These are phyloP conservation scores for Rhinoraja longicauda DNA, from an alignment of 2,797 vertebrate genomes.

Conservation along the genomic window DNA sequence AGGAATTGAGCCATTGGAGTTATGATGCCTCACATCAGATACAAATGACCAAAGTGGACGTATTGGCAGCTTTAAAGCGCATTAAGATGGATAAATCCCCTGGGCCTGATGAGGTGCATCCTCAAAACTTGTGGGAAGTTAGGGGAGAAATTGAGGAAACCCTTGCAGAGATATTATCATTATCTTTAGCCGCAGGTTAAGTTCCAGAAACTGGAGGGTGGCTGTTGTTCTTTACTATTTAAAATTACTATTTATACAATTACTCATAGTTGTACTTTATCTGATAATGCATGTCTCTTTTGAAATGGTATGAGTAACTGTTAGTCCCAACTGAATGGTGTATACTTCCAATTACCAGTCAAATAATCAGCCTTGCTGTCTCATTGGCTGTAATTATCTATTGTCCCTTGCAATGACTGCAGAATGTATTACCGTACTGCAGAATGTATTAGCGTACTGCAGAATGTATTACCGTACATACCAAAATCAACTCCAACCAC, in stretches of 20 bases:
- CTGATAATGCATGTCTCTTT: not conserved
- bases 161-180: no score
- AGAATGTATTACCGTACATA: not conserved
- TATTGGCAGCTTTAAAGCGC: no score
- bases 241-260: not conserved
- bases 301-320: conserved; percentile 7
- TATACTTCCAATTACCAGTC: not conserved
- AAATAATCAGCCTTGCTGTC: not conserved
- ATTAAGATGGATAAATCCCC: no score
- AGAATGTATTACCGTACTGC: not conserved
- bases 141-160: no score
- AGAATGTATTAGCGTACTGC: not conserved
- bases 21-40: no score
- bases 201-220: no score
- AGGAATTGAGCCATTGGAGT: no score
- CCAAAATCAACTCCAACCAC: not conserved
- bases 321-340: not conserved
- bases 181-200: no score
- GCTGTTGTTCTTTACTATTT: no score
- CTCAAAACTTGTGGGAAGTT: no score
- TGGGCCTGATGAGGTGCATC: no score
- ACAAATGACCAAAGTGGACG: no score
- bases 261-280: not conserved
- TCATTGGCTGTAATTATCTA: conserved; percentile 14
- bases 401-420: not conserved